Conservation (phyloP, 2,797 vertebrate genomes). For the Ispidina picta region DNA sequence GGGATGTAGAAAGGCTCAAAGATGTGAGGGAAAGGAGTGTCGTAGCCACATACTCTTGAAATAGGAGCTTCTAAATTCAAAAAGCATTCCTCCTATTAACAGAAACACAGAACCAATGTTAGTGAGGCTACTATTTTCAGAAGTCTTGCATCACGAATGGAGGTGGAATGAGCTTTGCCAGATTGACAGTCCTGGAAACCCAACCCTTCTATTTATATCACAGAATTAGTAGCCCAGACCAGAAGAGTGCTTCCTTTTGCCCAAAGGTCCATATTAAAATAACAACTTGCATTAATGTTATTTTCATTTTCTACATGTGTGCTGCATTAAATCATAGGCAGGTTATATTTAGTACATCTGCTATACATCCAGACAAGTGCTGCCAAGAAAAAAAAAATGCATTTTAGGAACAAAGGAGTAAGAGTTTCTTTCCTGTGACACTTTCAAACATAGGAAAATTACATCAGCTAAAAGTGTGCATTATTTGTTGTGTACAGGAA, state of each 20-base stretch:
- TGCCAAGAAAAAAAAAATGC: conserved; percentile 15
- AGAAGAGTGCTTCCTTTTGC: conserved; percentile 3
- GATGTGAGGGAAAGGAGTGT: conserved; percentile 97
- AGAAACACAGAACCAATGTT: conserved; percentile 32
- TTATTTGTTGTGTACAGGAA: neutral
- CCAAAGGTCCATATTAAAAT: conserved; percentile 24
- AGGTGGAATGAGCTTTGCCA: conserved; percentile 13
- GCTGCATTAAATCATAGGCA: conserved; percentile 9
- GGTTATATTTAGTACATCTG: conserved; percentile 39
- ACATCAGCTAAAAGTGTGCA: neutral
- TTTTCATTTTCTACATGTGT: conserved; percentile 41
- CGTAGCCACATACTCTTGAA: conserved; percentile 94
- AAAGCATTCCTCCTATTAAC: conserved; percentile 93
- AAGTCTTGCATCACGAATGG: conserved; percentile 27
- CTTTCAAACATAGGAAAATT: neutral
- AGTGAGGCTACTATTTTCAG: conserved; percentile 8
- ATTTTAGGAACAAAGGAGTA: conserved; percentile 46
- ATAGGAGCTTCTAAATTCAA: conserved; percentile 97
- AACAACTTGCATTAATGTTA: conserved; percentile 24
- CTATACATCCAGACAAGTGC: conserved; percentile 35
- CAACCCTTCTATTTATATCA: conserved; percentile 26
- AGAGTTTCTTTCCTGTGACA: neutral
- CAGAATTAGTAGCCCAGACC: neutral
- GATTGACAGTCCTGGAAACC: conserved; percentile 9
- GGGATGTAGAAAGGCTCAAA: conserved; percentile 99